Conservation (phyloP, 2,797 vertebrate species). For the Catamblyrhynchus diadema region DNA sequence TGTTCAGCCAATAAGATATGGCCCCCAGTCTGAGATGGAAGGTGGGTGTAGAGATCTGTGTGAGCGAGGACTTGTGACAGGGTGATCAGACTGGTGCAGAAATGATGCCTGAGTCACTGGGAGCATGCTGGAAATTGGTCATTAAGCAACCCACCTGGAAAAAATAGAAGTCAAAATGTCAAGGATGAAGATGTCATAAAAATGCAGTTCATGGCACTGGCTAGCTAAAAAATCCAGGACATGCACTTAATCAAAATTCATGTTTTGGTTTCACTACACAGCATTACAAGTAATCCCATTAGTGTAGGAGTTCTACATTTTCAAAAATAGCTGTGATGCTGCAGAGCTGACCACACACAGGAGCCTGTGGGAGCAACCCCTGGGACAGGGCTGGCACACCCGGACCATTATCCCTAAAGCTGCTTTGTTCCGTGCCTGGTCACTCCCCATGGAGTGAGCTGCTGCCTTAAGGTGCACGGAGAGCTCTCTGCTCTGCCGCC, state of each 20-base stretch:
- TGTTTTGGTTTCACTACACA: background rate
- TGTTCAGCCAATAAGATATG: constrained; percentile 65
- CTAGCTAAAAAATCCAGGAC: background rate
- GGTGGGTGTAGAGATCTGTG: constrained; percentile 58
- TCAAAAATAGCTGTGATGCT: background rate
- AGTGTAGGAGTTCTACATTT: constrained; percentile 20
- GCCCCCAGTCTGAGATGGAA: constrained; percentile 45
- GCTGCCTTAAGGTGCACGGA: background rate
- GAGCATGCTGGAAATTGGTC: constrained; percentile 32
- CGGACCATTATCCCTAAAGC: rapidly evolving
- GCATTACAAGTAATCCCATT: background rate
- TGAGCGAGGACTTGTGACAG: constrained; percentile 46
- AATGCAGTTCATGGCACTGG: background rate
- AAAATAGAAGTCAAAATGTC: constrained; percentile 44
- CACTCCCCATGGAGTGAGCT: background rate
- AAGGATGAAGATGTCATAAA: background rate
- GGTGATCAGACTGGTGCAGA: constrained; percentile 66
- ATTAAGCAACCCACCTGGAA: constrained; percentile 55
- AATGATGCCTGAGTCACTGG: constrained; percentile 47
- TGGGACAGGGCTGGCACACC: background rate
- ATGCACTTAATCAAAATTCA: background rate
- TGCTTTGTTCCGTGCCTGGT: background rate
- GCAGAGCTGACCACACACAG: background rate
- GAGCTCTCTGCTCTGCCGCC: background rate
- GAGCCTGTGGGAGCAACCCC: background rate